Evolutionary conservation across 1,140 invertebrate species (phyloP), one percentile per base, ranked within the genome.

Genomic region (Agrypnia vestita): DNA sequence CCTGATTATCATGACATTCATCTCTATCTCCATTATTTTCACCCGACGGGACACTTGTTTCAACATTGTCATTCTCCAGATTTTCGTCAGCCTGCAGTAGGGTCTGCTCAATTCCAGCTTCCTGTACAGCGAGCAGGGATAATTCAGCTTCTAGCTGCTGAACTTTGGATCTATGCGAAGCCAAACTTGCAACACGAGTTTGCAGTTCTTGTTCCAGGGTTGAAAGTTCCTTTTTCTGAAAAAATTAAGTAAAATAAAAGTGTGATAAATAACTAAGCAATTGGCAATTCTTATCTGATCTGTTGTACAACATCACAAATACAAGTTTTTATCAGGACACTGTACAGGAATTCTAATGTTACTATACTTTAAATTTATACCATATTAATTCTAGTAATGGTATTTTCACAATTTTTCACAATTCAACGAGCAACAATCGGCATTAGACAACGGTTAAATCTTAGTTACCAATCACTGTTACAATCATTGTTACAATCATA

Each of bases 61-160:
- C 17, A 19, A 19, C 25, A 59, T 17, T 13, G 11, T 51, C 49
- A 51, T 55, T 49, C 12, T 69, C 61, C 47, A 9, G 21, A 15
- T 79, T 80, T 17, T 81, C 56, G 4, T 78, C 62, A n/a, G 79
- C 85, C 17, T 85, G 83, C 10, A 86, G 84, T 7, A 88, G 81
- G 53, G 88, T 87, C n/a, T 86, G 85, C 61, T 90, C 82, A 69
- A 89, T 85, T 13, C 90, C 90, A 4, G 86, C 82, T 62, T 90
- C 88, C 83, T 90, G 87, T 73, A 87, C 84, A 7, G 86, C 86
- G 46, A 91, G 82, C 6, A 89, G 87, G 19, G 91, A 87, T 56
- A 95, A 85, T 85, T 93, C 92, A 9, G 91, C 90, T 80, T 94
- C 92, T 84, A 94, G 89, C 77, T 90, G 88, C 80, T 93, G 92